Conservation (phyloP, 2,113 vertebrate species). For the Polypterus bichir region DNA sequence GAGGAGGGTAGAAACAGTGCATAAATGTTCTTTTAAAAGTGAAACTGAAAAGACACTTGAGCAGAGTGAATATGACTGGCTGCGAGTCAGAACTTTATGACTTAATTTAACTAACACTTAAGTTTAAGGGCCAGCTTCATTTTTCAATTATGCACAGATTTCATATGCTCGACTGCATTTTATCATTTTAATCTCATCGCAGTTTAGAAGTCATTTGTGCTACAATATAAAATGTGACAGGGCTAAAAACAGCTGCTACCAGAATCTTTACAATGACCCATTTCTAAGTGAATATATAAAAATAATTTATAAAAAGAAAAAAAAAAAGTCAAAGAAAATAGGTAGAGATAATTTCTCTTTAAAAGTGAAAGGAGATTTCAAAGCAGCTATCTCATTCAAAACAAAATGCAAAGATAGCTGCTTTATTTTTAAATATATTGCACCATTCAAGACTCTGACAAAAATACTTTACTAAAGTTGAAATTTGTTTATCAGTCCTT, state of each 20-base stretch:
- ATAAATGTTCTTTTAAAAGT: not conserved
- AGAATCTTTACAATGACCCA: not conserved
- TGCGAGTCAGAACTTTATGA: slow-evolving; percentile 7
- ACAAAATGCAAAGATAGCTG: too few relatives aligned
- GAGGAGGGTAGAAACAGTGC: not conserved
- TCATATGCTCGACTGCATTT: slow-evolving; percentile 12
- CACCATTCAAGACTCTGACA: too few relatives aligned
- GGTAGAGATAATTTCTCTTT: too few relatives aligned
- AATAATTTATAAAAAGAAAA: too few relatives aligned
- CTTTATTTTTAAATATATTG: too few relatives aligned
- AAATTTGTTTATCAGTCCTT: too few relatives aligned
- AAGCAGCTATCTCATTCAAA: too few relatives aligned
- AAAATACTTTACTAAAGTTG: too few relatives aligned
- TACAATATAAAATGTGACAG: slow-evolving; percentile 2
- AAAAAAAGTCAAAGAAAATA: too few relatives aligned
- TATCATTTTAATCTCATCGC: slow-evolving; percentile 5
- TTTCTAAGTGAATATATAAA: slow-evolving; percentile 1
- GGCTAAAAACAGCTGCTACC: not conserved
- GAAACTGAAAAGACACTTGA: not conserved
- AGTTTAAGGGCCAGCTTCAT: slow-evolving; percentile 15
- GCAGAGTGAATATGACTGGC: slow-evolving; percentile 14
- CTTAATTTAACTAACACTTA: slow-evolving; percentile 18
- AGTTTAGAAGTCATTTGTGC: slow-evolving; percentile 1
- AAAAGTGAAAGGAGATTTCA: too few relatives aligned
- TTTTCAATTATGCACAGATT: slow-evolving; percentile 14